Evolutionary conservation across 2,113 vertebrate species (phyloP), one percentile per base, ranked within the genome.

Genomic region (Apteryx owenii): DNA sequence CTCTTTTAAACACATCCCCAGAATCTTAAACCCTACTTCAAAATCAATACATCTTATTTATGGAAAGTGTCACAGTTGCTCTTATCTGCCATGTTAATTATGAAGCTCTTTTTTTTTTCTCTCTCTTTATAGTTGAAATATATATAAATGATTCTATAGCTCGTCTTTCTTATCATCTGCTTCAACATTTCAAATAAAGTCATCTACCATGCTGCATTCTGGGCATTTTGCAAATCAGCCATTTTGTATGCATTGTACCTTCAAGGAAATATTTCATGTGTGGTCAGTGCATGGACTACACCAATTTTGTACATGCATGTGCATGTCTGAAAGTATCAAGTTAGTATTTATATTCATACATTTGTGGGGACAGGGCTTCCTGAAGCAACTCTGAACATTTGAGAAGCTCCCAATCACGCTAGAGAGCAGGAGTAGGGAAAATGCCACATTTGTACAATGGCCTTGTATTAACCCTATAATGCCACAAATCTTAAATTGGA

Each of bases 1-100:
- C 61, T 66, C 54, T 71, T 81, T 84, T 79, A 36, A 95, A 88
- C 61, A 66, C 36, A 88, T 50, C 58, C 42, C 21, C 19, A 50
- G 81, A 92, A 94, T 92, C 91, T 95, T 83, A 96, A 93, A 92
- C 23, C 72, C 46, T 72, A 53, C 65, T 96, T 94, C 64, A 92
- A 93, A 96, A 97, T 96, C 93, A 96, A 93, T 78, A 79, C 46
- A 78, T 68, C 1, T 0, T 65, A 50, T 81, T 95, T 92, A 92
- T 81, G 91, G 90, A 56, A 93, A 95, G 42, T 69, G 46, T 90
- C 72, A 91, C 60, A 69, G 88, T 77, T 93, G 19, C 58, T 92
- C 72, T 95, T 95, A 97, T 94, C 86, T 92, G 28, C 40, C 1
- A 0, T 65, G 51, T 80, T 97, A 97, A 97, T 95, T 91, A 93